Conservation (phyloP, 1,140 invertebrate genomes). For the Bombus sylvicola region DNA sequence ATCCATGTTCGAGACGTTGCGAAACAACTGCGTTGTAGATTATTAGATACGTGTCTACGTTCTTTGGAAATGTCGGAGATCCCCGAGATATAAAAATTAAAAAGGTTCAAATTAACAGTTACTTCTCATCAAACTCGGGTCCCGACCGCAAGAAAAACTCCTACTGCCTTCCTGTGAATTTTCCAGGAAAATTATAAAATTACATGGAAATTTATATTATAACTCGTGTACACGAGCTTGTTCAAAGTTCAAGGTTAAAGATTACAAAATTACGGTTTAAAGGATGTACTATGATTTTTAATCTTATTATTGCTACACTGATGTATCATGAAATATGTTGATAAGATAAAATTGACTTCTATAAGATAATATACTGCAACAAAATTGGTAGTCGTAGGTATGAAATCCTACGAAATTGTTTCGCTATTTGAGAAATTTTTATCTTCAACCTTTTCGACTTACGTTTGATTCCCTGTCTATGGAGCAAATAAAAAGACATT, state of each 20-base stretch:
- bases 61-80: neutral
- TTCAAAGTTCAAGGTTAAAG: neutral
- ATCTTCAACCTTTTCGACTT: too few relatives aligned
- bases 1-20: slow-evolving; percentile 20
- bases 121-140: neutral
- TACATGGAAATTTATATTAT: neutral
- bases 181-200: neutral
- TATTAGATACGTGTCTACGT: slow-evolving; percentile 6
- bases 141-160: neutral
- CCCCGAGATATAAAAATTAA: neutral
- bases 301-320: too few relatives aligned
- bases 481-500: too few relatives aligned
- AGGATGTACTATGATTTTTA: too few relatives aligned
- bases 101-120: neutral
- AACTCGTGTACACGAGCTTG: neutral
- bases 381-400: neutral
- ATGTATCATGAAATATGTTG: too few relatives aligned
- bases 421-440: neutral
- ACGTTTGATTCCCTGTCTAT: too few relatives aligned
- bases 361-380: neutral
- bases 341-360: neutral
- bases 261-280: neutral
- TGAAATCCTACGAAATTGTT: neutral
- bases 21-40: slow-evolving; percentile 27
- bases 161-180: neutral